Evolutionary conservation across 2,113 vertebrate genomes (phyloP).

Genomic region (Macrotis lagotis): DNA sequence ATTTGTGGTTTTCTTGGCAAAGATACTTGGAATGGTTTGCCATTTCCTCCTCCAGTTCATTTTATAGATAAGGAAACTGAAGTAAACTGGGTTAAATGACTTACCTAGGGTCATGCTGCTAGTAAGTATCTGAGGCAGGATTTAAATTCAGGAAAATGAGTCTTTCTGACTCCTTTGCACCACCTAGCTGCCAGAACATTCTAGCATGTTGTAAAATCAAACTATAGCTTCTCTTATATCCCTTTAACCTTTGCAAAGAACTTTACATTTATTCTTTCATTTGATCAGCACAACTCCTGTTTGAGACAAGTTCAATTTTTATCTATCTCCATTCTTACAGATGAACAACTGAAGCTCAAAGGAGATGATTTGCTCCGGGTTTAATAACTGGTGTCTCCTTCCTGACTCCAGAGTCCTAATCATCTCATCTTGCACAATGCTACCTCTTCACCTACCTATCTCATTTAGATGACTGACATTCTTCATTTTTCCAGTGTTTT

Average conservation of each 20-base stretch:
- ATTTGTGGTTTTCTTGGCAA: neutral
- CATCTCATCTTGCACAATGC: neutral
- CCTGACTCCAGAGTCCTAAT: neutral
- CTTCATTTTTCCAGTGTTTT: constrained; percentile 2
- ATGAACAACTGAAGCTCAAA: neutral
- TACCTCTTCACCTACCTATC: neutral
- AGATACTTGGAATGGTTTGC: neutral
- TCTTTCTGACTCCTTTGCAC: too few relatives aligned
- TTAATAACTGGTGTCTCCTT: neutral
- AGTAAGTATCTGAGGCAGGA: too few relatives aligned
- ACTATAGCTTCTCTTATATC: neutral
- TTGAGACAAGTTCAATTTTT: neutral
- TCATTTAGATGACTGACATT: constrained; percentile 14
- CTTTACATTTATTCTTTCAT: neutral
- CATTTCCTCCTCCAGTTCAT: too few relatives aligned
- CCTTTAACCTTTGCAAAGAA: neutral
- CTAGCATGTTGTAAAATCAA: neutral
- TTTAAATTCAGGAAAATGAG: too few relatives aligned
- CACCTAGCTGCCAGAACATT: too few relatives aligned
- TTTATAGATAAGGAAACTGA: too few relatives aligned
- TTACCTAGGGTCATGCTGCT: too few relatives aligned
- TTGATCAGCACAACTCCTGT: neutral
- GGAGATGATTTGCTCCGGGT: neutral
- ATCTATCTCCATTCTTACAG: neutral
- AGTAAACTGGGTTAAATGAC: too few relatives aligned